Percentiles rank a stretch among this genome's conserved stretches.
These are phyloP conservation scores for Merluccius polli DNA, from an alignment of 2,797 vertebrate species.

Conservation along the genomic window DNA sequence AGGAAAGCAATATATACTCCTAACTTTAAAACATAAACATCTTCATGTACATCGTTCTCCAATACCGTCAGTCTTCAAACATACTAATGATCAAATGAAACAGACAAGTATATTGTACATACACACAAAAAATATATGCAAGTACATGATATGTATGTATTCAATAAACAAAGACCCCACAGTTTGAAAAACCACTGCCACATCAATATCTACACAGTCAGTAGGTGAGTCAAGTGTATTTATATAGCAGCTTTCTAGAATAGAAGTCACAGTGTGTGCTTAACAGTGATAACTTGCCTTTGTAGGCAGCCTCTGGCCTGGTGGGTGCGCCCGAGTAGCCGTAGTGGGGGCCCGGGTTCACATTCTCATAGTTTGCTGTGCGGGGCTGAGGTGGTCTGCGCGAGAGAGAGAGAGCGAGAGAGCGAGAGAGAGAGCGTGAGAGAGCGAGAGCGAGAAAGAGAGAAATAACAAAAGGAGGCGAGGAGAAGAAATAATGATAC, in stretches of 20 bases:
- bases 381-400: conserved; percentile 69
- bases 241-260: neutral
- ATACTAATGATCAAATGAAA: neutral
- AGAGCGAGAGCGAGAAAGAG: neutral
- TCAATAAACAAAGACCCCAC: too few species aligned
- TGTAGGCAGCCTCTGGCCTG: conserved; percentile 72
- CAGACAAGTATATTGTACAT: neutral
- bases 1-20: too few species aligned
- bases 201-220: neutral
- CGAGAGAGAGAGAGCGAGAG: neutral
- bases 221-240: neutral
- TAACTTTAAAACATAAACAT: neutral
- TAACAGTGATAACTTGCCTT: conserved; percentile 57
- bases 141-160: neutral
- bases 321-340: conserved; percentile 58
- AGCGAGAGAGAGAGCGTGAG: neutral
- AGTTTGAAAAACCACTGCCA: neutral
- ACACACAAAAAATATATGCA: neutral
- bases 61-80: neutral
- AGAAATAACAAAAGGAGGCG: neutral
- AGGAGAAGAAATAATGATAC: neutral
- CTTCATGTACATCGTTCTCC: neutral
- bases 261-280: neutral
- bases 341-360: conserved; percentile 58
- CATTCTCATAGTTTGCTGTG: conserved; percentile 71